Base-by-base conservation (phyloP, 2,888 invertebrate species). In the Pristionchus entomophagus region DNA sequence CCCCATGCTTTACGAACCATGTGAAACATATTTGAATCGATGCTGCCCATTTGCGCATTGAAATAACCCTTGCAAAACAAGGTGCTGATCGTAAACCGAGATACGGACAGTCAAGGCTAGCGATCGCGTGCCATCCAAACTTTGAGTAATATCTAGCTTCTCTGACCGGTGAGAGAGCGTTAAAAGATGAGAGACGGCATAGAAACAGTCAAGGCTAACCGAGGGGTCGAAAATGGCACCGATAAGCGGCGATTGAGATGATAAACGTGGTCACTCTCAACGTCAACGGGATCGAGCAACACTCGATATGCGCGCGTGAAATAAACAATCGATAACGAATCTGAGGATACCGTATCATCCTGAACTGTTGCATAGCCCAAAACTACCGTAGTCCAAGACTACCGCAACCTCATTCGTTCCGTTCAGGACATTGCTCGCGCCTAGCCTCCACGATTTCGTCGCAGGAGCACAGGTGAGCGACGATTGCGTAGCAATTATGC, bases 401-500 rank as follows among this genome's bases (percentile, higher is more conserved):
- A n/a, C n/a, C n/a, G n/a, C n/a, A n/a, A n/a, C n/a, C n/a, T n/a
- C n/a, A n/a, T n/a, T n/a, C n/a, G n/a, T 26, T 26, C 41, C 32
- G 12, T 41, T 65, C 83, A 65, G 83, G 65, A 14, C 62, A 41
- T 45, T 84, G 83, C 53, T 65, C 83, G 45, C 83, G 65, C 22
- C 45, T 84, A 29, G 83, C 83, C 49, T 49, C 83, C 5, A 65
- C 83, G n/a, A 65, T 65, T 38, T 26, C 65, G 49, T 56, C 56
- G 49, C 35, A 82, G 82, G 82, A 82, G n/a, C 59, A 59, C 8
- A 51, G 51, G 53, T 73, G 45, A 73, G 12, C 8, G n/a, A 49
- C 49, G 10, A 49, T 17, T 8, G 17, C 17, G 8, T 8, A 49
- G 10, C 49, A 49, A 17, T 49, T 8, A 49, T 17, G 49, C 49